Conservation (phyloP, 2,888 invertebrate genomes). For the Ophraella communa region DNA sequence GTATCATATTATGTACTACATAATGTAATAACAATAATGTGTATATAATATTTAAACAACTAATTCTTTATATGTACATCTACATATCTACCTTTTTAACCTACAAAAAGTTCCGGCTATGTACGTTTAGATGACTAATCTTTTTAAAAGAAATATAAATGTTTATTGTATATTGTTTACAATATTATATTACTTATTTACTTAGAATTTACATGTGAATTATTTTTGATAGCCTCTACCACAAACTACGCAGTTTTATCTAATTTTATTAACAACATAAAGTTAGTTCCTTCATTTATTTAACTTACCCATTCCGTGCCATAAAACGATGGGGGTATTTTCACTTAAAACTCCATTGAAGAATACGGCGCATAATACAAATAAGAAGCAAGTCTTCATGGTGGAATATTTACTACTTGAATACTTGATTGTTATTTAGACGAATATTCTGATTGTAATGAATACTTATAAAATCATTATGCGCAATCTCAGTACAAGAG, state of each 20-base stretch:
- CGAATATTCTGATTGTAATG: not conserved
- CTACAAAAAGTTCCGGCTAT: not conserved
- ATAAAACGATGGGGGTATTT: slow-evolving; percentile 49
- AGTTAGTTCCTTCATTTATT: slow-evolving; percentile 15
- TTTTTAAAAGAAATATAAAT: not conserved
- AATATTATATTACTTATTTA: no score
- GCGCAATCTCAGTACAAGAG: not conserved
- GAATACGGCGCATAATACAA: slow-evolving; percentile 16
- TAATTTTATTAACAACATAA: not conserved
- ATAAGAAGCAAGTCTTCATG: slow-evolving; percentile 9
- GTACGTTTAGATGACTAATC: not conserved
- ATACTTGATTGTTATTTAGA: not conserved
- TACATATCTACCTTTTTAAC: not conserved
- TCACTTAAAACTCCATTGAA: slow-evolving; percentile 13
- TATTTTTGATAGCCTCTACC: not conserved
- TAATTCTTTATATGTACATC: no score
- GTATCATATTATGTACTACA: no score
- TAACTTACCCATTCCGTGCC: slow-evolving; percentile 89
- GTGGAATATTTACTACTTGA: no score
- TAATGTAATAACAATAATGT: no score
- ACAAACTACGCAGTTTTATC: not conserved
- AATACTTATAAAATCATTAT: not conserved
- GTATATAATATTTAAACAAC: no score
- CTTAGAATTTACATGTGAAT: no score
- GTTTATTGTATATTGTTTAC: no score